A percentile compares a stretch with the other conserved stretches of the same genome.
Evolutionary conservation across 2,797 vertebrate genomes (phyloP).

Genomic region (Chelon auratus): DNA sequence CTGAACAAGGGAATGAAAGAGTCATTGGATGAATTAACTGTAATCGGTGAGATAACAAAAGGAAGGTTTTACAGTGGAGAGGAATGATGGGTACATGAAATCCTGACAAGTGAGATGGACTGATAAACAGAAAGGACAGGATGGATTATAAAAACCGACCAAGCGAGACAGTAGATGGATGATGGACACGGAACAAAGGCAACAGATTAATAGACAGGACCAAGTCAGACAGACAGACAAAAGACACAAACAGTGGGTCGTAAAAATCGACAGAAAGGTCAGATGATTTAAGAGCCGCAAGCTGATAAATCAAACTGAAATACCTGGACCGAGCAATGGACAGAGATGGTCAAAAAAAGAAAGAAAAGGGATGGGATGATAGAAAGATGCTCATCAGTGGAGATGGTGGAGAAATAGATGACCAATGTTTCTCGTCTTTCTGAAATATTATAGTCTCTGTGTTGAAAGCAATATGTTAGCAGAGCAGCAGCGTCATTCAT

Average conservation of each 20-base stretch:
- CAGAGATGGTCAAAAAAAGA: conserved; percentile 6
- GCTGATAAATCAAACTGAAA: conserved; percentile 34
- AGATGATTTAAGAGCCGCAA: conserved; percentile 15
- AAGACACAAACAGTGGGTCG: conserved; percentile 6
- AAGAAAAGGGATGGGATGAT: conserved; percentile 5
- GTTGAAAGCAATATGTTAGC: too few species aligned
- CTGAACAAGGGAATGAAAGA: neutral
- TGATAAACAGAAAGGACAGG: conserved; percentile 18
- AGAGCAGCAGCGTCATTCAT: too few species aligned
- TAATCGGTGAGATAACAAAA: neutral
- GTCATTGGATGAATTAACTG: neutral
- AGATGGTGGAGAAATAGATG: conserved; percentile 9
- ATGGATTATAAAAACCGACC: conserved; percentile 17
- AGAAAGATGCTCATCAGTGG: conserved; percentile 4
- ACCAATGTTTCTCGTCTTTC: conserved; percentile 18
- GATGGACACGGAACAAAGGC: conserved; percentile 14
- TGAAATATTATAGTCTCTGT: neutral
- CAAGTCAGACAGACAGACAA: conserved; percentile 12
- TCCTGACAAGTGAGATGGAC: conserved; percentile 13
- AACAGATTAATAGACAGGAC: conserved; percentile 30
- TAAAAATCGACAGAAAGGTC: neutral
- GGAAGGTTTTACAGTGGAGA: neutral
- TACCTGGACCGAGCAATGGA: conserved; percentile 12
- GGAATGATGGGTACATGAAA: conserved; percentile 7
- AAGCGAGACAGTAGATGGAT: conserved; percentile 12